phyloP scores from a whole-genome alignment of 1,140 invertebrate genomes.

The Pseudomyrmex sp. region DNA sequence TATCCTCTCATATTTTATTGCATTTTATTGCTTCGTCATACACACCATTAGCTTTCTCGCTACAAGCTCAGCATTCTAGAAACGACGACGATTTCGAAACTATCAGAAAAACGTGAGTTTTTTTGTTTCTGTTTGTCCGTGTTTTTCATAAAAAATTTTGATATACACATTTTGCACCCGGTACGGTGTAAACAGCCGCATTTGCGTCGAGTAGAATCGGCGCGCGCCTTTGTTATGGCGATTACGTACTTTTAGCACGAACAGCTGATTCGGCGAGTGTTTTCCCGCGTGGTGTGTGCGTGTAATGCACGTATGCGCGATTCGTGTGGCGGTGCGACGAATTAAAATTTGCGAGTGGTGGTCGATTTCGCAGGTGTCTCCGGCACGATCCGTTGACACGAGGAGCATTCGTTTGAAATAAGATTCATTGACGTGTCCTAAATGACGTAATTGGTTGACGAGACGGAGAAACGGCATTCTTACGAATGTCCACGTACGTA shows the following conservation, averaged over 20 bases:
- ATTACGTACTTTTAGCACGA: slow-evolving; percentile 8
- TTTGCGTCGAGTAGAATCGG: not conserved
- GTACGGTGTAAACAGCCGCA: slow-evolving; percentile 14
- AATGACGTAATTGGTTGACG: slow-evolving; percentile 74
- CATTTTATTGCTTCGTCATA: no score
- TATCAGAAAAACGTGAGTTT: no score
- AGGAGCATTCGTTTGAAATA: not conserved
- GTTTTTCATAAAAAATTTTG: no score
- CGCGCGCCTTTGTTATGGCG: slow-evolving; percentile 37
- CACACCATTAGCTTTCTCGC: no score
- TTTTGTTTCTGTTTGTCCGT: no score
- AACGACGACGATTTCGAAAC: no score
- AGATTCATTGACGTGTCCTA: slow-evolving; percentile 75
- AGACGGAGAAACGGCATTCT: slow-evolving; percentile 43
- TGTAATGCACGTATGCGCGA: not conserved
- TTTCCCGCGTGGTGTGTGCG: slow-evolving; percentile 34
- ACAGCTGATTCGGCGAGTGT: slow-evolving; percentile 53
- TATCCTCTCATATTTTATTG: no score
- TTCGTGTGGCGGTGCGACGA: no score
- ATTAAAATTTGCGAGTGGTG: no score
- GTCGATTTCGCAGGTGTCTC: no score
- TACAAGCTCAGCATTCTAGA: no score
- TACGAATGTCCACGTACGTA: slow-evolving; percentile 76
- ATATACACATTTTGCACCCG: no score
- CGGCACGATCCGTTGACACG: slow-evolving; percentile 17